Evolutionary conservation across 2,797 vertebrate genomes (phyloP), one percentile per base, ranked within the genome.

Genomic region (Paramormyrops hopkinsi): DNA sequence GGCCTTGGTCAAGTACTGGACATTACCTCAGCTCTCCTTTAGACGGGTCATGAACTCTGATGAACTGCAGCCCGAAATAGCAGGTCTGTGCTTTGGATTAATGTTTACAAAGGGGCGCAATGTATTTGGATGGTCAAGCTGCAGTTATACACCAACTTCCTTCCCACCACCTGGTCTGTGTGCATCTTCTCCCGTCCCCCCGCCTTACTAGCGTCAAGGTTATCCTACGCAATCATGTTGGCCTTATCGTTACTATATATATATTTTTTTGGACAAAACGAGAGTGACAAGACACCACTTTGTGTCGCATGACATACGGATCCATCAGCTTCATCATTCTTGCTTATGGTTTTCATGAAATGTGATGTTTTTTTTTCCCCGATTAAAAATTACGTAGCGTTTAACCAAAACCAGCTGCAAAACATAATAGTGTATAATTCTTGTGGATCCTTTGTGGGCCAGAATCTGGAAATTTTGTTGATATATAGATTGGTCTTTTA

Each of bases 351-450:
- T 91, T 90, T 89, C 79, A 90, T 92, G 91, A 90, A 83, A 89
- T 92, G 91, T 91, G 88, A 92, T 33, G 19, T 89, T 88, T n/a
- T 73, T 73, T 73, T 3, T 3, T 1, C 4, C 33, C 37, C 2
- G n/a, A 19, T 44, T 37, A 41, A 56, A 91, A 90, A 93, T 91
- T 92, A 93, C 90, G 94, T 91, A 92, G 92, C 91, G 82, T 91
- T 91, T 91, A 93, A 92, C 92, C 92, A 93, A 93, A 94, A 94
- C 92, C 92, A 95, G 92, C 93, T 93, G 91, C 90, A 93, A 92
- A 93, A 91, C 92, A 91, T 92, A 93, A 93, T 92, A 90, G 89
- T 91, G 93, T 91, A 93, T 93, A 92, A 90, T 51, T 33, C 59
- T 44, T 62, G 62, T 48, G 33, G 54, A 46, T 62, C 29, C 7